These are phyloP conservation scores for Agelastica alni DNA, from an alignment of 2,888 invertebrate species.

Conservation along the genomic window DNA sequence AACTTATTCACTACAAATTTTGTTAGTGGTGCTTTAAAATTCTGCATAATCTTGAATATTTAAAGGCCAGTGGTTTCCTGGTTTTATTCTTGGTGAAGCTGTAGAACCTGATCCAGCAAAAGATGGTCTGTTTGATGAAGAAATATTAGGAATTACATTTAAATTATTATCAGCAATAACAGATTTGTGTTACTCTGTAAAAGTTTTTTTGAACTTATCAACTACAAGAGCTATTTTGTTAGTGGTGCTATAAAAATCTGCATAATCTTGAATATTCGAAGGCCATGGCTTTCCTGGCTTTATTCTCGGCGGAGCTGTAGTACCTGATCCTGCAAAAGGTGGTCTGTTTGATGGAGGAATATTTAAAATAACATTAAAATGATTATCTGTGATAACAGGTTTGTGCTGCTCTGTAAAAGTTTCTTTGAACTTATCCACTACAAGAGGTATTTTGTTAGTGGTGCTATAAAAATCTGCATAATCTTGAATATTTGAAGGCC, in stretches of 20 bases:
- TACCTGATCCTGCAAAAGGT: constrained; percentile 3
- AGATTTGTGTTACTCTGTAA: too few relatives aligned
- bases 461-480: neutral
- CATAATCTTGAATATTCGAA: constrained; percentile 9
- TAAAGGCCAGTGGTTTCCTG: constrained; percentile 30
- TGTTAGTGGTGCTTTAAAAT: neutral
- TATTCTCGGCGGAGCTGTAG: constrained; percentile 16
- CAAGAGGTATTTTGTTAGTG: neutral
- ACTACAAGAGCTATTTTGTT: too few relatives aligned
- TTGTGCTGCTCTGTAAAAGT: constrained; percentile 3
- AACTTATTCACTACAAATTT: too few relatives aligned
- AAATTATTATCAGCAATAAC: too few relatives aligned
- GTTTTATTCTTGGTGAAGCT: constrained; percentile 10
- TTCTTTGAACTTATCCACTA: constrained; percentile 18
- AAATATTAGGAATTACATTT: neutral
- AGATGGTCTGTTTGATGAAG: constrained; percentile 1
- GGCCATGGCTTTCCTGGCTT: constrained; percentile 24
- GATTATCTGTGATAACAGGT: neutral
- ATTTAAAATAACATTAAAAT: neutral
- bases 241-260: neutral
- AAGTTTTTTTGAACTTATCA: too few relatives aligned
- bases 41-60: constrained; percentile 22
- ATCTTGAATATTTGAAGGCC: constrained; percentile 21
- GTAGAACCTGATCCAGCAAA: constrained; percentile 20
- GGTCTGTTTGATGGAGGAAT: neutral